These are phyloP conservation scores for Aphelinus atriplicis DNA, from an alignment of 1,140 invertebrate genomes.

Conservation along the genomic window DNA sequence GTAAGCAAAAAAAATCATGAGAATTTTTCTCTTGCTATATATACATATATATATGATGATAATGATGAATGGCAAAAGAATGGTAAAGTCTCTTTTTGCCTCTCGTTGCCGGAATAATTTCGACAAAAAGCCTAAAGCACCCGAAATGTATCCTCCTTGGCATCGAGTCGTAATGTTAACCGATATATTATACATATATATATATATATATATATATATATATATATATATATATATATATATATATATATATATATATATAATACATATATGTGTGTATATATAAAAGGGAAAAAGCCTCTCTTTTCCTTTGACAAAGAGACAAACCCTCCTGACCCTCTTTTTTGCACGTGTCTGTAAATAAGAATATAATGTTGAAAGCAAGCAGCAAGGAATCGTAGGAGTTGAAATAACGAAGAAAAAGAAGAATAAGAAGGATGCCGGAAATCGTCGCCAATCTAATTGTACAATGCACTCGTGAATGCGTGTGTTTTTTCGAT, in stretches of 20 bases:
- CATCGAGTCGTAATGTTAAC: conserved; percentile 1
- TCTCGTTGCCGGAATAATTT: conserved; percentile 11
- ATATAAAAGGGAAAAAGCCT: not conserved
- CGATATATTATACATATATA: not conserved
- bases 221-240: not conserved
- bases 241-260: not conserved
- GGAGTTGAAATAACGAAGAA: conserved; percentile 24
- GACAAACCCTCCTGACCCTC: conserved; percentile 27
- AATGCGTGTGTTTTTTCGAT: conserved; percentile 24
- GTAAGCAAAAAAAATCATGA: not conserved
- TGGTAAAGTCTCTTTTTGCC: conserved; percentile 1
- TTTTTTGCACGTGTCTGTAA: conserved; percentile 34
- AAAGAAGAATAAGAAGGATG: conserved; percentile 32
- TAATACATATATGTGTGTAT: no score
- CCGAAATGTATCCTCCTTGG: conserved; percentile 6
- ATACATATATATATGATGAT: not conserved
- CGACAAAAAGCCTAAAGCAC: conserved; percentile 21
- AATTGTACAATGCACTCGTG: not conserved
- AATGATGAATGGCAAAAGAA: not conserved
- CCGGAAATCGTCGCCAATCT: conserved; percentile 28
- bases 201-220: not conserved
- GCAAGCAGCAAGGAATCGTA: conserved; percentile 26
- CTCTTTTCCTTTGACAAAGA: conserved; percentile 12
- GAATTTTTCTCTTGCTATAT: not conserved
- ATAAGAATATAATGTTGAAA: conserved; percentile 36